Evolutionary conservation across 2,888 invertebrate species (phyloP).

Genomic region (Chrysopilus asiliformis): DNA sequence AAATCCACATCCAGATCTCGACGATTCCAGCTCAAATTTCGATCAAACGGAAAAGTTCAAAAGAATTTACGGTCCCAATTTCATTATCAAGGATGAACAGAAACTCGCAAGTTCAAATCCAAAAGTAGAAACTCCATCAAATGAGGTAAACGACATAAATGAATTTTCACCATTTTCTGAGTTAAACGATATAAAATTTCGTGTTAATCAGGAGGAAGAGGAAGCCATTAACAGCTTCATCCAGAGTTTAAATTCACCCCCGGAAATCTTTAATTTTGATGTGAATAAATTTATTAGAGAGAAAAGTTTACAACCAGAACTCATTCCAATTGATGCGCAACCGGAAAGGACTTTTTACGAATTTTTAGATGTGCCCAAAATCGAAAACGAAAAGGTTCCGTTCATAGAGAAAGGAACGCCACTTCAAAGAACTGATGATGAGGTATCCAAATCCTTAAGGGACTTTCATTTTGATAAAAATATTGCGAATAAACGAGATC

Average conservation of each 20-base stretch:
- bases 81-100: no score
- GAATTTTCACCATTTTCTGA: constrained; percentile 11
- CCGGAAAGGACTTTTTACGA: constrained; percentile 15
- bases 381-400: constrained; percentile 14
- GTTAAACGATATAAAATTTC: constrained; percentile 16
- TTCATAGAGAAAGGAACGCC: constrained; percentile 6
- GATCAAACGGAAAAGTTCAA: no score
- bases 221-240: constrained; percentile 18
- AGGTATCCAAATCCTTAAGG: not conserved
- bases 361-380: constrained; percentile 12
- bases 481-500: constrained; percentile 15
- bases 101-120: no score
- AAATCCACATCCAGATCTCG: no score
- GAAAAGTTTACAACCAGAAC: constrained; percentile 5
- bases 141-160: constrained; percentile 3
- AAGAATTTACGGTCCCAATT: no score
- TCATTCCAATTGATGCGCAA: constrained; percentile 5
- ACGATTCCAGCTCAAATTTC: no score
- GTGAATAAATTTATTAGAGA: constrained; percentile 17
- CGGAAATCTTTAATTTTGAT: constrained; percentile 19
- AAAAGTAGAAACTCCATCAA: no score
- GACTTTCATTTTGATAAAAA: no score
- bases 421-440: not conserved
- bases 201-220: constrained; percentile 15
- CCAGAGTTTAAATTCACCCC: constrained; percentile 17